Conservation (phyloP, 2,888 invertebrate genomes). For the Calameuta idolon region DNA sequence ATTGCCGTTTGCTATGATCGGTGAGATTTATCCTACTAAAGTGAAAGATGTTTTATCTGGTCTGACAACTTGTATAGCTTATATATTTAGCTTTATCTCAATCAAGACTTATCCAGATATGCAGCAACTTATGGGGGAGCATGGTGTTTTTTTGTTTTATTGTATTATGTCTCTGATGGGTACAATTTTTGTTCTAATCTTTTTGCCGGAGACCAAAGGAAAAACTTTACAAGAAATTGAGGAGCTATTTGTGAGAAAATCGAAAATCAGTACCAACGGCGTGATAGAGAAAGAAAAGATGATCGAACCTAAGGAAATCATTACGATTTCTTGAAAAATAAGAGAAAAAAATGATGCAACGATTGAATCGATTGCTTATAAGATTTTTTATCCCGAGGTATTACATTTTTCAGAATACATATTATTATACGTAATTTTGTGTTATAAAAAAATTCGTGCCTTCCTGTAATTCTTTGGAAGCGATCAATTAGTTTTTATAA, state of each 20-base stretch:
- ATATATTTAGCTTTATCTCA: constrained; percentile 70
- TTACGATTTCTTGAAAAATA: background rate
- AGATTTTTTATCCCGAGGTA: no score
- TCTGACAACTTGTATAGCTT: constrained; percentile 67
- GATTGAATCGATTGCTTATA: no score
- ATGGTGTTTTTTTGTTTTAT: constrained; percentile 70
- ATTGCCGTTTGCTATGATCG: constrained; percentile 71
- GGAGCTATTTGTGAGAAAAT: constrained; percentile 61
- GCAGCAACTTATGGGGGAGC: constrained; percentile 60
- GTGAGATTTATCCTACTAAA: constrained; percentile 70
- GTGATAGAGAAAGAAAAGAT: constrained; percentile 18
- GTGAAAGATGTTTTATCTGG: constrained; percentile 70
- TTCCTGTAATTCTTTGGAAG: background rate
- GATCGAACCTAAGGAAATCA: constrained; percentile 9
- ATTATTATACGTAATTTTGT: no score
- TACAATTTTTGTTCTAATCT: constrained; percentile 67
- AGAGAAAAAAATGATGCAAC: background rate
- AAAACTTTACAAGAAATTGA: constrained; percentile 70
- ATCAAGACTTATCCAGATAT: constrained; percentile 70
- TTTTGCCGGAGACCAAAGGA: constrained; percentile 71
- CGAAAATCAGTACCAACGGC: background rate
- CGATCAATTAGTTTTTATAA: constrained; percentile 6
- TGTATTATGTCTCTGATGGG: constrained; percentile 67
- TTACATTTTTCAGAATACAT: no score
- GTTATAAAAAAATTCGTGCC: no score